A percentile compares a stretch with the other conserved stretches of the same genome.
Evolutionary conservation across 1,140 invertebrate species (phyloP).

Genomic region (Helicoverpa zea): DNA sequence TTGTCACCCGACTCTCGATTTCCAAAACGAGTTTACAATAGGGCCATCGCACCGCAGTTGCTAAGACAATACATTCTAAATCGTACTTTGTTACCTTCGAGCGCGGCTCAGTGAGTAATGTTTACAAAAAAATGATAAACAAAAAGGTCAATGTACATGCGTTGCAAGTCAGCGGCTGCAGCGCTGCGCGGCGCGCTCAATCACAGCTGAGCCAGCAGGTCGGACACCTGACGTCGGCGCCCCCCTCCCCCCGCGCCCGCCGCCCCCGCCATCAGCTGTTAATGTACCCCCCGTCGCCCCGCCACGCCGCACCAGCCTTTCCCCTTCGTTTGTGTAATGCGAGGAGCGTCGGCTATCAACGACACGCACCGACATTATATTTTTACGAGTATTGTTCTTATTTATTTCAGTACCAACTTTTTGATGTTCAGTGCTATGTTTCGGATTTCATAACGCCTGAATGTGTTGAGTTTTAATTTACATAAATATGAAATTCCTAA

Average conservation of each 20-base stretch:
- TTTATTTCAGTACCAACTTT: slow-evolving; percentile 30
- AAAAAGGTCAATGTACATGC: slow-evolving; percentile 74
- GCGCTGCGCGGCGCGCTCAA: slow-evolving; percentile 67
- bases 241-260: slow-evolving; percentile 54
- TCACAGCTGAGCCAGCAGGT: slow-evolving; percentile 79
- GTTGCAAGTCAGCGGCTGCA: slow-evolving; percentile 66
- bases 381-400: slow-evolving; percentile 41
- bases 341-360: slow-evolving; percentile 67
- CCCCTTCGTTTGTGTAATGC: slow-evolving; percentile 85
- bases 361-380: slow-evolving; percentile 48
- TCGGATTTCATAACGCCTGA: neutral
- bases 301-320: slow-evolving; percentile 74
- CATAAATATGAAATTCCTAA: neutral
- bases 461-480: neutral
- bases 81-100: slow-evolving; percentile 17
- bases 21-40: slow-evolving; percentile 16
- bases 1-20: slow-evolving; percentile 31
- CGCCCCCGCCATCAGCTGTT: slow-evolving; percentile 79
- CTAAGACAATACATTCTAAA: slow-evolving; percentile 36
- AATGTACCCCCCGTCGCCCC: slow-evolving; percentile 71
- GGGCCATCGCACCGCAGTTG: neutral
- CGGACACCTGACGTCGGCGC: slow-evolving; percentile 80
- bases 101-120: slow-evolving; percentile 47
- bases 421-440: neutral
- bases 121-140: slow-evolving; percentile 76